Conservation (phyloP, 2,113 vertebrate species). For the Atherinomorus stipes region DNA sequence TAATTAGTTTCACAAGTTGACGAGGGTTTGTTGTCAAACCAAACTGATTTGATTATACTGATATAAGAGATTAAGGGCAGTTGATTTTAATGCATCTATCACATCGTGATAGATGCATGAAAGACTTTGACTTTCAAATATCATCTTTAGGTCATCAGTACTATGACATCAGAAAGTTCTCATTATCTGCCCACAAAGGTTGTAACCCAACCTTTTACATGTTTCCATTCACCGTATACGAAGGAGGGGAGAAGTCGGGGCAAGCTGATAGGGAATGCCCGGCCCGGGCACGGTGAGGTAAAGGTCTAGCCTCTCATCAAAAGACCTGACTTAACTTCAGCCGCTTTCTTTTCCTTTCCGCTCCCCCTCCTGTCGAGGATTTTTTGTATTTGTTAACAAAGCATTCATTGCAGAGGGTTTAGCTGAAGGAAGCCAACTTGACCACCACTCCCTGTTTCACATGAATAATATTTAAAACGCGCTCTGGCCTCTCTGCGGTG, state of each 20-base stretch:
- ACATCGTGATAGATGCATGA: too few relatives aligned
- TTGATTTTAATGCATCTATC: too few relatives aligned
- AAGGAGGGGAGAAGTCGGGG: constrained; percentile 38
- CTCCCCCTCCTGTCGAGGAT: not conserved
- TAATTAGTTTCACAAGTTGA: too few relatives aligned
- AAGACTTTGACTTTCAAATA: too few relatives aligned
- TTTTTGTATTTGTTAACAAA: constrained; percentile 59
- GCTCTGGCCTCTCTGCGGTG: constrained; percentile 5
- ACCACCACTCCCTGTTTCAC: constrained; percentile 55
- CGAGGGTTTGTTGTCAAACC: too few relatives aligned
- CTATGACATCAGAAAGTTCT: constrained; percentile 1
- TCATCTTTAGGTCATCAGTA: not conserved
- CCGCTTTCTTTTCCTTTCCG: constrained; percentile 3
- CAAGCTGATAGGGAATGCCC: constrained; percentile 42
- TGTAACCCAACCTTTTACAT: constrained; percentile 11
- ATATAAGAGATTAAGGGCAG: too few relatives aligned
- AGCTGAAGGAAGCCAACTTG: constrained; percentile 34
- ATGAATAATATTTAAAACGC: constrained; percentile 39
- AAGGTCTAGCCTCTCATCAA: constrained; percentile 54
- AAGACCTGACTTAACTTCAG: constrained; percentile 39
- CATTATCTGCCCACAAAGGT: constrained; percentile 1
- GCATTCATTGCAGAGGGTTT: constrained; percentile 43
- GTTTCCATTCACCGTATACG: constrained; percentile 46
- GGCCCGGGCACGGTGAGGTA: constrained; percentile 45
- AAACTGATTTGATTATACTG: too few relatives aligned